phyloP scores from a whole-genome alignment of 1,140 invertebrate genomes.

The Leguminivora glycinivorella region DNA sequence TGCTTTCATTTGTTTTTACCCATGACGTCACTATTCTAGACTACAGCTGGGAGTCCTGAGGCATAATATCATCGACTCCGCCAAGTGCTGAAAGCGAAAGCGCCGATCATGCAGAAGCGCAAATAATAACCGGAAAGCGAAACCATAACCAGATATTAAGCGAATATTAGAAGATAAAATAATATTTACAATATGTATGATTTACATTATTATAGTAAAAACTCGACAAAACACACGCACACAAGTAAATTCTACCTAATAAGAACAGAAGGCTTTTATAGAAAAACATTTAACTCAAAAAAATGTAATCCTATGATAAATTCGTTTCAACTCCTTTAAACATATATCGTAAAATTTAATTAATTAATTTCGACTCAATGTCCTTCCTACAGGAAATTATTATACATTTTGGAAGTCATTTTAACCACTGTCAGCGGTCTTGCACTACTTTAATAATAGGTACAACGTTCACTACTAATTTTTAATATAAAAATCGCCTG shows the following conservation, averaged over 20 bases:
- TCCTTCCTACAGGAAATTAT: background rate
- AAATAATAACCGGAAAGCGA: slow-evolving; percentile 29
- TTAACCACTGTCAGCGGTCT: background rate
- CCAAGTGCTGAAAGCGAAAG: slow-evolving; percentile 36
- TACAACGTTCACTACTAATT: too few relatives aligned
- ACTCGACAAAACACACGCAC: background rate
- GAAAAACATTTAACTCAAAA: background rate
- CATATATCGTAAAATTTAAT: too few relatives aligned
- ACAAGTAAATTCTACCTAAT: background rate
- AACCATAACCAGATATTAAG: slow-evolving; percentile 25
- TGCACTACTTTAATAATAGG: too few relatives aligned
- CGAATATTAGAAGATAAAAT: slow-evolving; percentile 18
- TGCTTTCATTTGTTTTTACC: background rate
- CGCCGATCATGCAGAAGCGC: slow-evolving; percentile 39
- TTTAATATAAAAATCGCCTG: too few relatives aligned
- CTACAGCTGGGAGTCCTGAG: slow-evolving; percentile 58
- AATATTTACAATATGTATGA: slow-evolving; percentile 24
- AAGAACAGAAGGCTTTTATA: background rate
- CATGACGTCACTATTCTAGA: slow-evolving; percentile 4
- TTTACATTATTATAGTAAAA: background rate
- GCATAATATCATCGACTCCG: slow-evolving; percentile 67
- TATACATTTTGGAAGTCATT: background rate
- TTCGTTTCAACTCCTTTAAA: too few relatives aligned
- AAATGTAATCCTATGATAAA: too few relatives aligned
- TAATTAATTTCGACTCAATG: background rate